Evolutionary conservation across 2,888 invertebrate species (phyloP).

Genomic region (Lydus trimaculatus): DNA sequence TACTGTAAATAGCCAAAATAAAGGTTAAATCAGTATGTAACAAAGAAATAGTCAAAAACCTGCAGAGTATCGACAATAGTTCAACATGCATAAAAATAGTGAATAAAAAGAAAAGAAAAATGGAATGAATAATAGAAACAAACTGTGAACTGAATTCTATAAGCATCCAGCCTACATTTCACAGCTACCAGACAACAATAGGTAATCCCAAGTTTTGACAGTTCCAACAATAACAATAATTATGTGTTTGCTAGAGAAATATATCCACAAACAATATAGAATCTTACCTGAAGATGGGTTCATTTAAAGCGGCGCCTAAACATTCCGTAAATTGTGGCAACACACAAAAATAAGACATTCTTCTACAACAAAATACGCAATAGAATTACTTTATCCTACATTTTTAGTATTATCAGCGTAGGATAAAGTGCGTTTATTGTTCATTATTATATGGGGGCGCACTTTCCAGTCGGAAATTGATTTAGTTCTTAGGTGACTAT

Average conservation of each 20-base stretch:
- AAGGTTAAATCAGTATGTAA: conserved; percentile 50
- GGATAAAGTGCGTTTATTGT: too few relatives aligned
- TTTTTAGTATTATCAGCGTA: too few relatives aligned
- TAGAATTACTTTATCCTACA: background rate
- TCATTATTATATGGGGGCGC: too few relatives aligned
- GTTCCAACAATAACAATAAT: conserved; percentile 58
- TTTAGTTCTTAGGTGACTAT: too few relatives aligned
- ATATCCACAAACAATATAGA: conserved; percentile 53
- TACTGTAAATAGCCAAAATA: conserved; percentile 43
- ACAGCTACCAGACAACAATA: conserved; percentile 49
- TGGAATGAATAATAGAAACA: conserved; percentile 15
- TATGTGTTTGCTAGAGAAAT: conserved; percentile 55
- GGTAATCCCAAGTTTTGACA: conserved; percentile 60
- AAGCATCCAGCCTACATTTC: conserved; percentile 44
- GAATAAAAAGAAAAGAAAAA: conserved; percentile 25
- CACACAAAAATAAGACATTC: too few relatives aligned
- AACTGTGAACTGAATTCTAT: conserved; percentile 41
- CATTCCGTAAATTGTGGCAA: too few relatives aligned
- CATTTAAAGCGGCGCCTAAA: conserved; percentile 39
- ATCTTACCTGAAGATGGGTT: conserved; percentile 46
- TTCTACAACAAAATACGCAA: background rate
- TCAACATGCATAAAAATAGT: too few relatives aligned
- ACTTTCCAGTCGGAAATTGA: too few relatives aligned
- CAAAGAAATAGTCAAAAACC: conserved; percentile 51
- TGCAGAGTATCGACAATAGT: conserved; percentile 41